A percentile compares a stretch with the other conserved stretches of the same genome.
Evolutionary conservation across 2,888 invertebrate genomes (phyloP).

Genomic region (Willowsia nigromaculata): DNA sequence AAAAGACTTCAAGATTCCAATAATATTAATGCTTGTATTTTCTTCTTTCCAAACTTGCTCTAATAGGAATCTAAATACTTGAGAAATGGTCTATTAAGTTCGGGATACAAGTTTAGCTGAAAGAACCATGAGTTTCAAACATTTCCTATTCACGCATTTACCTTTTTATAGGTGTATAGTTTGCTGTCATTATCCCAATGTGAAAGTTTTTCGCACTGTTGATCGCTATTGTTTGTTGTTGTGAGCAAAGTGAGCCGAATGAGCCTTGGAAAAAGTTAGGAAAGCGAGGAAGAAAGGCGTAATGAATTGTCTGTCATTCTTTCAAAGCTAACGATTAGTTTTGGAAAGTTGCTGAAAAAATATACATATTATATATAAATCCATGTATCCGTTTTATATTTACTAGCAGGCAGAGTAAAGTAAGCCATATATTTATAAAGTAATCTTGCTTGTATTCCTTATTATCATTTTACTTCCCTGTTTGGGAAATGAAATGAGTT

Average conservation of each 20-base stretch:
- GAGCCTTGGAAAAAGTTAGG: conserved; percentile 8
- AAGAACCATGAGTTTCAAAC: neutral
- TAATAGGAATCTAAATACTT: neutral
- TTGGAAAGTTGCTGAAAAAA: conserved; percentile 56
- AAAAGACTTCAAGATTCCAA: too few species aligned
- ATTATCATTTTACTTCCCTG: conserved; percentile 49
- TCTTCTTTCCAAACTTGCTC: too few species aligned
- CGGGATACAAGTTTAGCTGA: neutral
- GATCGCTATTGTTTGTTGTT: conserved; percentile 5
- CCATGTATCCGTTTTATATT: neutral
- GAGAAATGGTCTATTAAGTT: conserved; percentile 4
- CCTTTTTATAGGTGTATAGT: neutral
- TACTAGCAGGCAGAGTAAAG: neutral
- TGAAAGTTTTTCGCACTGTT: conserved; percentile 6
- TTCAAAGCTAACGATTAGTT: conserved; percentile 58
- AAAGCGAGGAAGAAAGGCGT: conserved; percentile 20
- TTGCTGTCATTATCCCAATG: conserved; percentile 23
- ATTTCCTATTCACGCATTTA: neutral
- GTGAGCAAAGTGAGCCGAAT: neutral
- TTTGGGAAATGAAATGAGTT: conserved; percentile 68
- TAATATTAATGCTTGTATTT: too few species aligned
- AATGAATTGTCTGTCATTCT: conserved; percentile 70
- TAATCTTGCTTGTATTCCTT: conserved; percentile 5
- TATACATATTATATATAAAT: neutral
- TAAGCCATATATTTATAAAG: neutral